Percentiles rank a stretch among this genome's conserved stretches.
These are phyloP conservation scores for Nomada flava DNA, from an alignment of 2,888 invertebrate genomes.

Conservation along the genomic window DNA sequence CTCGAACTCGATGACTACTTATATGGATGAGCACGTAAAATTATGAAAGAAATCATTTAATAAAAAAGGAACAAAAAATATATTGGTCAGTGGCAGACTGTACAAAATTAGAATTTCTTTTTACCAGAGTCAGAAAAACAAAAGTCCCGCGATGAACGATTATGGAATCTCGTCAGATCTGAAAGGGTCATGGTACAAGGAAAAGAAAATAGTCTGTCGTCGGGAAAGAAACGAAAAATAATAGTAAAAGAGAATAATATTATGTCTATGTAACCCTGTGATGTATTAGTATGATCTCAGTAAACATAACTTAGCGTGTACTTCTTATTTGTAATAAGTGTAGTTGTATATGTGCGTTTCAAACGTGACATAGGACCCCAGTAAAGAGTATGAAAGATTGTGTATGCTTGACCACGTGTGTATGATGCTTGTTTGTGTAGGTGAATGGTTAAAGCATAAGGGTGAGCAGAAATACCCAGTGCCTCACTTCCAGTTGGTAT, in stretches of 20 bases:
- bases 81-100: constrained; percentile 34
- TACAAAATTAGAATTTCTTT: neutral
- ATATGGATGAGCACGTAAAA: constrained; percentile 17
- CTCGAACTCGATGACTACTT: constrained; percentile 4
- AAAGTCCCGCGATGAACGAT: constrained; percentile 18
- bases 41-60: neutral
- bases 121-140: neutral
- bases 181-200: constrained; percentile 23
- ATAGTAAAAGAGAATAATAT: constrained; percentile 73
- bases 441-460: constrained; percentile 51
- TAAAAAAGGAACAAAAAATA: neutral
- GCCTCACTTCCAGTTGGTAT: constrained; percentile 72
- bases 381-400: constrained; percentile 41
- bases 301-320: constrained; percentile 83
- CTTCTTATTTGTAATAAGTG: constrained; percentile 78
- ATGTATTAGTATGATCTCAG: constrained; percentile 85
- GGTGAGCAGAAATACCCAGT: constrained; percentile 70
- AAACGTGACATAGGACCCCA: constrained; percentile 42
- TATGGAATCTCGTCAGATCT: constrained; percentile 64
- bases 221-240: constrained; percentile 61
- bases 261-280: constrained; percentile 84
- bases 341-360: constrained; percentile 56
- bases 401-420: constrained; percentile 36
- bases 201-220: constrained; percentile 46
- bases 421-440: constrained; percentile 41